These are phyloP conservation scores for Steinernema feltiae DNA, from an alignment of 1,140 invertebrate species.

Conservation along the genomic window DNA sequence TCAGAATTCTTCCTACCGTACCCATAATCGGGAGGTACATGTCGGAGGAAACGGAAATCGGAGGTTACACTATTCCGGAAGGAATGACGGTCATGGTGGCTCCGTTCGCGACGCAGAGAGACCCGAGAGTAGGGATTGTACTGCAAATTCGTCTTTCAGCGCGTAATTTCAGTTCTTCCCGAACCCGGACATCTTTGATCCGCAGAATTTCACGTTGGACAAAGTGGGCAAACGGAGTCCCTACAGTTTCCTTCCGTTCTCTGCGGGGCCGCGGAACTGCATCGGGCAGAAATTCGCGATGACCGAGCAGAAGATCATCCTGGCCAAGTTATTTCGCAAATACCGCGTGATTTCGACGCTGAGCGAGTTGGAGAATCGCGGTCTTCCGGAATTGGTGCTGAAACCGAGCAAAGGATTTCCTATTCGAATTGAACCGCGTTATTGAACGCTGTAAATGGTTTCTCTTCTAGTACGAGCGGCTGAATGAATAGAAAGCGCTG, in stretches of 20 bases:
- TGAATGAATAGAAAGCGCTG: too few relatives aligned
- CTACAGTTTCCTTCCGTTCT: slow-evolving; percentile 57
- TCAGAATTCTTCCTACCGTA: background rate
- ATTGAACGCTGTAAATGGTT: background rate
- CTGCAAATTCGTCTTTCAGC: background rate
- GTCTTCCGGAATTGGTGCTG: slow-evolving; percentile 31
- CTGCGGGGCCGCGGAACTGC: slow-evolving; percentile 58
- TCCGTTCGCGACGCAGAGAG: slow-evolving; percentile 68
- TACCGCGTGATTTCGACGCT: slow-evolving; percentile 58
- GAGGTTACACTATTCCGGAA: slow-evolving; percentile 61
- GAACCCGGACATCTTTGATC: slow-evolving; percentile 76
- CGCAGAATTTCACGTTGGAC: slow-evolving; percentile 81
- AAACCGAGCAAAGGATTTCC: slow-evolving; percentile 28
- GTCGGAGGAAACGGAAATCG: background rate
- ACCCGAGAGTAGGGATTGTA: slow-evolving; percentile 61
- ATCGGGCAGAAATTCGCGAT: slow-evolving; percentile 72
- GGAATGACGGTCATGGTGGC: slow-evolving; percentile 67
- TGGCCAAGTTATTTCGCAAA: slow-evolving; percentile 76
- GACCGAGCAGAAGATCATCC: slow-evolving; percentile 74
- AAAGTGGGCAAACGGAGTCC: slow-evolving; percentile 62
- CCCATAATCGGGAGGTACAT: background rate
- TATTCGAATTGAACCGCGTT: background rate
- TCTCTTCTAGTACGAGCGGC: too few relatives aligned
- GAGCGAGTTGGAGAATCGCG: slow-evolving; percentile 27
- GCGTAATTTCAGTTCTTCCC: slow-evolving; percentile 64